Percentiles rank a stretch among this genome's conserved stretches.
Evolutionary conservation across 1,140 invertebrate genomes (phyloP).

Genomic region (Anastrepha obliqua): DNA sequence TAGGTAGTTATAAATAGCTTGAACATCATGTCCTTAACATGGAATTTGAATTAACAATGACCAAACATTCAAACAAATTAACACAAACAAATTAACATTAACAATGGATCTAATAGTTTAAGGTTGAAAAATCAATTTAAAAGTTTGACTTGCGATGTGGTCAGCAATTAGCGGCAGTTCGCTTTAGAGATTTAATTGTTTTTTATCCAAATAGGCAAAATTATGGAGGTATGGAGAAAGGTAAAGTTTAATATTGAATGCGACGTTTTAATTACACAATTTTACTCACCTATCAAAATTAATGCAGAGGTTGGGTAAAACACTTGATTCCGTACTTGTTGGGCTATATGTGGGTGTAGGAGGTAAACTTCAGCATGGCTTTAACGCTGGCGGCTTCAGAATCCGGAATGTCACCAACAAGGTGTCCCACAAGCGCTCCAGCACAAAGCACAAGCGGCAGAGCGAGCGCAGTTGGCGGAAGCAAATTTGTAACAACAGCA

Average conservation of each 20-base stretch:
- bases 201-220: neutral
- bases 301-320: neutral
- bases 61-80: neutral
- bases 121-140: conserved; percentile 31
- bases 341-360: neutral
- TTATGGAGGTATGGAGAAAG: too few relatives aligned
- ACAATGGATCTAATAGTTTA: conserved; percentile 5
- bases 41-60: neutral
- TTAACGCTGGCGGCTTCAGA: neutral
- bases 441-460: neutral
- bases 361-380: neutral
- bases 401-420: neutral
- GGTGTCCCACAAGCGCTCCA: neutral
- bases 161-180: neutral
- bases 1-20: conserved; percentile 14
- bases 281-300: neutral
- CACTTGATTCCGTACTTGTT: neutral
- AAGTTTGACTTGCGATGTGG: neutral
- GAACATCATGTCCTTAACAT: neutral
- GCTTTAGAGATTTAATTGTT: neutral
- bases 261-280: too few relatives aligned
- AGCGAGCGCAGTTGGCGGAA: neutral
- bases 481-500: neutral
- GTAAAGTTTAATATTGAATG: too few relatives aligned
- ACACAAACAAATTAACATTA: conserved; percentile 26